phyloP scores from a whole-genome alignment of 2,113 vertebrate genomes.

The Notarius quadriscutis region DNA sequence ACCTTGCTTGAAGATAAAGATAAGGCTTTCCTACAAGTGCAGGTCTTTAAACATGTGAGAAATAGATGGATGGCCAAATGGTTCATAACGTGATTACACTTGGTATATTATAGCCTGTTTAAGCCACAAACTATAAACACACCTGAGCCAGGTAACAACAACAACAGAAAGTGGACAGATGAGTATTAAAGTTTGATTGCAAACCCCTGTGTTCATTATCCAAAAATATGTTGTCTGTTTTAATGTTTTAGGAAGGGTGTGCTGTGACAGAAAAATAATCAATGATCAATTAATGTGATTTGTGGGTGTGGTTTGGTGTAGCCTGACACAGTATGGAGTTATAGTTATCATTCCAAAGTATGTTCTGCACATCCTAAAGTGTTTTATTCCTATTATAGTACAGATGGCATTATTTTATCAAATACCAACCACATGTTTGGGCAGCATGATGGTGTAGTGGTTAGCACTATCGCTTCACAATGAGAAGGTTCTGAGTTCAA shows the following conservation, averaged over 20 bases:
- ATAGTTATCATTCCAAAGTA: neutral
- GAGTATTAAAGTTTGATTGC: neutral
- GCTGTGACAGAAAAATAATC: constrained; percentile 2
- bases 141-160: neutral
- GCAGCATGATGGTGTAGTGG: too few relatives aligned
- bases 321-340: neutral
- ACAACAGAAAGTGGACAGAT: neutral
- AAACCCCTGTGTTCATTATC: neutral
- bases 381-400: neutral
- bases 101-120: neutral
- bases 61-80: constrained; percentile 14
- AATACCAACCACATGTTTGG: neutral
- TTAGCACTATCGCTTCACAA: too few relatives aligned
- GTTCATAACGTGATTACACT: neutral
- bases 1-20: neutral
- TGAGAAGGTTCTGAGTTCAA: too few relatives aligned
- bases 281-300: neutral
- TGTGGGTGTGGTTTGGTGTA: neutral
- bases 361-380: neutral
- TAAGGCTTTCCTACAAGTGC: neutral
- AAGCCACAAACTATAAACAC: neutral
- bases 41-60: neutral
- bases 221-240: neutral
- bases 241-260: neutral
- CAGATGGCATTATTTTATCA: neutral